phyloP scores from a whole-genome alignment of 2,888 invertebrate genomes.

The Acanthosepion esculentum region DNA sequence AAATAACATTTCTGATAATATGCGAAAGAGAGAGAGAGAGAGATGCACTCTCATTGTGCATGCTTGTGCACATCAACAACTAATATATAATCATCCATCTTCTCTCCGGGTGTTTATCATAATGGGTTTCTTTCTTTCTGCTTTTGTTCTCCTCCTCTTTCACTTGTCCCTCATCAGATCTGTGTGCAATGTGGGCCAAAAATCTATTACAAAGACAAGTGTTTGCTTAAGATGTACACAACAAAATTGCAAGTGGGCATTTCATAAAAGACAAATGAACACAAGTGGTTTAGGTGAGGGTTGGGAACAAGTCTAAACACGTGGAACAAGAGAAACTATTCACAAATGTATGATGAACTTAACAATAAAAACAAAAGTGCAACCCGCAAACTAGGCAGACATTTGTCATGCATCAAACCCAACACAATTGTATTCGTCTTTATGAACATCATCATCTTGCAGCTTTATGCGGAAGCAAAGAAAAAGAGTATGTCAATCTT shows the following conservation, averaged over 20 bases:
- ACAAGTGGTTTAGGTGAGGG: neutral
- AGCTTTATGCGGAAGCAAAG: too few species aligned
- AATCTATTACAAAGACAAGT: neutral
- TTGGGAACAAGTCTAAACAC: neutral
- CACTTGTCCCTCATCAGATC: neutral
- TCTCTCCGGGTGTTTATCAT: neutral
- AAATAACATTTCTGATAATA: neutral
- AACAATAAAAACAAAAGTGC: too few species aligned
- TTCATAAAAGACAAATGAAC: slow-evolving; percentile 1
- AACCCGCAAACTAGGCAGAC: too few species aligned
- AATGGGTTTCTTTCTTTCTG: neutral
- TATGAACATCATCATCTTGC: too few species aligned
- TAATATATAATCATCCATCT: neutral
- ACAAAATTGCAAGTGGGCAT: neutral
- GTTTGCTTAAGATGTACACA: neutral
- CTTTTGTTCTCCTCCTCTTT: neutral
- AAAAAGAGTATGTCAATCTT: too few species aligned
- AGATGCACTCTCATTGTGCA: neutral
- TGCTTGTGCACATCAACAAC: neutral
- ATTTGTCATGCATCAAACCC: too few species aligned
- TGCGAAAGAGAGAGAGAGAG: too few species aligned
- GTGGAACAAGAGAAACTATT: neutral
- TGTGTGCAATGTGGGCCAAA: neutral
- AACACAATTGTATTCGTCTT: too few species aligned
- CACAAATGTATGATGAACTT: too few species aligned